Percentiles rank a stretch among this genome's conserved stretches.
Evolutionary conservation across 2,888 invertebrate genomes (phyloP).

Genomic region (Acrobeloides nanus): DNA sequence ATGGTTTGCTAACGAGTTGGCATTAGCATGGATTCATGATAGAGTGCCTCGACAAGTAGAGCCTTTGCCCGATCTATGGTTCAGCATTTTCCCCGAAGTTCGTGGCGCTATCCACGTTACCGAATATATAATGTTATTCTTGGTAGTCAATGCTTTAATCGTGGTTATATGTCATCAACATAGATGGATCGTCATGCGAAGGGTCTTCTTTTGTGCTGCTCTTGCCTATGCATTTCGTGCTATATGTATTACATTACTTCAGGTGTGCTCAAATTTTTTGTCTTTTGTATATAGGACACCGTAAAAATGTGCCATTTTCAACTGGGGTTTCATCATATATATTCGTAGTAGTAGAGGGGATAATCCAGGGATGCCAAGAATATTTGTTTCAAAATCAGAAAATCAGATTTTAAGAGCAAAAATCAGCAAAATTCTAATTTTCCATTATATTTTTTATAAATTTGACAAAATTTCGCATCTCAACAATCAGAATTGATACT

Average conservation of each 20-base stretch:
- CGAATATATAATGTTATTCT: conserved; percentile 44
- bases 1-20: conserved; percentile 41
- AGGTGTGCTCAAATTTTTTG: too few species aligned
- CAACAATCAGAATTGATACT: too few species aligned
- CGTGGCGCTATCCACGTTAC: conserved; percentile 37
- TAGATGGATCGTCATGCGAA: conserved; percentile 29
- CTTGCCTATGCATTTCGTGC: conserved; percentile 43
- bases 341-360: too few species aligned
- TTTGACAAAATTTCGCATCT: too few species aligned
- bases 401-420: too few species aligned
- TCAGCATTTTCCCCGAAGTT: conserved; percentile 44
- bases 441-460: too few species aligned
- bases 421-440: conserved; percentile 1
- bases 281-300: not conserved
- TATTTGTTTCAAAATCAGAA: too few species aligned
- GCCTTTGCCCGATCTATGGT: conserved; percentile 50
- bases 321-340: not conserved
- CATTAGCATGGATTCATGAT: conserved; percentile 50
- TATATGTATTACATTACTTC: conserved; percentile 42
- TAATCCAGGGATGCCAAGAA: too few species aligned
- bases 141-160: conserved; percentile 30
- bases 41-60: conserved; percentile 35
- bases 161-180: conserved; percentile 41
- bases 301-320: not conserved
- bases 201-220: conserved; percentile 40